Conservation (phyloP, 2,888 invertebrate species). For the Drosophila recens region DNA sequence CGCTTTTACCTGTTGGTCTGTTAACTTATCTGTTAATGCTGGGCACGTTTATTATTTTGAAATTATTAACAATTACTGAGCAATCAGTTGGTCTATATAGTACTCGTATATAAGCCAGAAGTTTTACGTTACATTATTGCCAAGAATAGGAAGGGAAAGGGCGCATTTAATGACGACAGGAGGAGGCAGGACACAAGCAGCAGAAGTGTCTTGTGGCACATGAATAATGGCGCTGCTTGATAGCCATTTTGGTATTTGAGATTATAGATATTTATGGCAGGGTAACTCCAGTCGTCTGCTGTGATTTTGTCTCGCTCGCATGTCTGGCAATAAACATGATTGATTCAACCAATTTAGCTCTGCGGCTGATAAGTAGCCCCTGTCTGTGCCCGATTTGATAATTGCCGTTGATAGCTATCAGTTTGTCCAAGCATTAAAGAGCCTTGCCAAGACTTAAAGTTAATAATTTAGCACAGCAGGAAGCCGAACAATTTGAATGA, state of each 20-base stretch:
- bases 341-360: constrained; percentile 60
- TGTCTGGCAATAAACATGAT: constrained; percentile 73
- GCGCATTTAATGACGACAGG: constrained; percentile 5
- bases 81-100: constrained; percentile 60
- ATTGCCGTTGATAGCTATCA: constrained; percentile 60
- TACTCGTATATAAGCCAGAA: constrained; percentile 7
- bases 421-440: constrained; percentile 33
- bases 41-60: constrained; percentile 67
- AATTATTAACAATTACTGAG: constrained; percentile 74
- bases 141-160: constrained; percentile 5
- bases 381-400: constrained; percentile 62
- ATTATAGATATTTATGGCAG: constrained; percentile 69
- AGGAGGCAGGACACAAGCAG: constrained; percentile 22
- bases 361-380: constrained; percentile 51
- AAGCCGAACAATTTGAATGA: constrained; percentile 16
- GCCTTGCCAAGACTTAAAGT: constrained; percentile 36
- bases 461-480: constrained; percentile 43
- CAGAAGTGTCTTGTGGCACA: constrained; percentile 27
- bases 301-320: constrained; percentile 62
- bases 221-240: constrained; percentile 55
- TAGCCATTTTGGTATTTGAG: constrained; percentile 51
- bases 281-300: constrained; percentile 25
- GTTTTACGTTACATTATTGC: constrained; percentile 7
- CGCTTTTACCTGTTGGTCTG: constrained; percentile 33
- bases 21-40: constrained; percentile 52